Evolutionary conservation across 2,113 vertebrate genomes (phyloP).

Genomic region (Lepisosteus oculatus): DNA sequence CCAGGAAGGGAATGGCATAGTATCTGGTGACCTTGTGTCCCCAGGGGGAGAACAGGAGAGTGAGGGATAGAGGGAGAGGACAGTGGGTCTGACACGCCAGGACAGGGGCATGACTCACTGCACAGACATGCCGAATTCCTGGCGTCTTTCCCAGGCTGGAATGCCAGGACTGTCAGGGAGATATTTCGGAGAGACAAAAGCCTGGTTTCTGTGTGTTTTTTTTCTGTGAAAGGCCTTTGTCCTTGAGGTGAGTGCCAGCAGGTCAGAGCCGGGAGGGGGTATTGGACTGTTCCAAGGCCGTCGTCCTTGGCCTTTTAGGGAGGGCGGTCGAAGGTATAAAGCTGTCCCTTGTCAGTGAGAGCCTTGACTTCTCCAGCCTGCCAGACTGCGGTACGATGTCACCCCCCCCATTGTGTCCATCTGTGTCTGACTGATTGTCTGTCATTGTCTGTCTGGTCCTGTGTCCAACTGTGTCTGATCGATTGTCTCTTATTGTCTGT

Average conservation of each 20-base stretch:
- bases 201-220: too few species aligned
- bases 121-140: constrained; percentile 4
- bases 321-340: constrained; percentile 11
- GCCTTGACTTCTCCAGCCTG: neutral
- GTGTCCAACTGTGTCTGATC: too few species aligned
- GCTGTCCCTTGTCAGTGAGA: neutral
- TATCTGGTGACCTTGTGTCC: too few species aligned
- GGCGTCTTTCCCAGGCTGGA: constrained; percentile 9
- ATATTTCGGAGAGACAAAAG: neutral
- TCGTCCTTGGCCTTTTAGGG: neutral
- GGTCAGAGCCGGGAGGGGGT: constrained; percentile 4
- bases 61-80: neutral
- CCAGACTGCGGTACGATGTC: neutral
- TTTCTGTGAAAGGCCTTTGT: too few species aligned
- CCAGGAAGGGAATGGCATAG: too few species aligned
- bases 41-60: too few species aligned
- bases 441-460: too few species aligned
- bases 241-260: too few species aligned
- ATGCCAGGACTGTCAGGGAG: neutral
- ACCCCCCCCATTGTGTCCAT: too few species aligned
- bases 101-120: neutral
- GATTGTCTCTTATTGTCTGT: too few species aligned
- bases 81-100: neutral
- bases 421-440: neutral
- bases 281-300: too few species aligned